These are phyloP conservation scores for Artemisiospiza belli DNA, from an alignment of 2,113 vertebrate species.

Conservation along the genomic window DNA sequence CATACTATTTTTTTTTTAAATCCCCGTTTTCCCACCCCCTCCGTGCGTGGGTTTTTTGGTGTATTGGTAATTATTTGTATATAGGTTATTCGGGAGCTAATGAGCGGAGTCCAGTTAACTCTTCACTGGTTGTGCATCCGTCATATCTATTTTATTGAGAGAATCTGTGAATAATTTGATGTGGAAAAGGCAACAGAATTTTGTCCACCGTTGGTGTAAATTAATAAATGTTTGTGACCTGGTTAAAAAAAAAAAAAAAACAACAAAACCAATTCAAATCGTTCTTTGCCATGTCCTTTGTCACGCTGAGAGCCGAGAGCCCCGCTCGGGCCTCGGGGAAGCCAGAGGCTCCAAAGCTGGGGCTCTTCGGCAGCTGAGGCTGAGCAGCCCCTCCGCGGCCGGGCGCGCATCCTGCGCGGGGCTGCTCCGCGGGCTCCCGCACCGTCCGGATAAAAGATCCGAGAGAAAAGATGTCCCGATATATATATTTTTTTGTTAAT, in stretches of 20 bases:
- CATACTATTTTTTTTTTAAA: background rate
- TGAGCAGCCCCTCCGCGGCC: background rate
- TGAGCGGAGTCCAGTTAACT: conserved; percentile 79
- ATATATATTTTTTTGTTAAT: background rate
- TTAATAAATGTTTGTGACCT: conserved; percentile 96
- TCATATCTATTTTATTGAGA: conserved; percentile 83
- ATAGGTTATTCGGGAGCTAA: conserved; percentile 78
- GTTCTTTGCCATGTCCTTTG: conserved; percentile 65
- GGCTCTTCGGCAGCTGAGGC: background rate
- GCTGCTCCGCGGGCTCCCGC: background rate
- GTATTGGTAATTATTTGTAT: conserved; percentile 82
- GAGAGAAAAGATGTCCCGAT: background rate
- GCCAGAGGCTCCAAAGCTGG: background rate
- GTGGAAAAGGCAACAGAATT: conserved; percentile 79
- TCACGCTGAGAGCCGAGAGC: conserved; percentile 22
- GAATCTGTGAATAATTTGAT: conserved; percentile 86
- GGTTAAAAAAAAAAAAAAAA: conserved; percentile 63
- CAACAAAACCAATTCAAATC: background rate
- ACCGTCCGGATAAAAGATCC: too few relatives aligned
- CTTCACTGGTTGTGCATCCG: conserved; percentile 80
- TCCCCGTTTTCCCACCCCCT: background rate
- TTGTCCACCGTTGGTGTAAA: conserved; percentile 89
- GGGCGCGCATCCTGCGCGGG: background rate
- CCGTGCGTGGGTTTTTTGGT: conserved; percentile 67
- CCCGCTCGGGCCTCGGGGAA: background rate